These are phyloP conservation scores for Cheirogaleus medius DNA, from an alignment of 2,113 vertebrate species.

Conservation along the genomic window DNA sequence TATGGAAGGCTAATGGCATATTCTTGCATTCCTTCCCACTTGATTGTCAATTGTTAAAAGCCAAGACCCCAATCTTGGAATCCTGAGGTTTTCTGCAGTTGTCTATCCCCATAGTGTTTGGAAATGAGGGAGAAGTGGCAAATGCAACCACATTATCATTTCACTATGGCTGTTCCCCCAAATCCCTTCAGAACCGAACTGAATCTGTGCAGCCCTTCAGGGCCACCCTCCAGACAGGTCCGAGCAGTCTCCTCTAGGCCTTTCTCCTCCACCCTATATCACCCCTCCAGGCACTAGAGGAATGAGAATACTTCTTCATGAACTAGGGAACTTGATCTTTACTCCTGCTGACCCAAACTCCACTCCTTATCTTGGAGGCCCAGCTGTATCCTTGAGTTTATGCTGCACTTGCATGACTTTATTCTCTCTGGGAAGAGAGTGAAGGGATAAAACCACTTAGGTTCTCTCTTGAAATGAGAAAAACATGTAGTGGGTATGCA, in stretches of 20 bases:
- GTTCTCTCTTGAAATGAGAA: conserved; percentile 22
- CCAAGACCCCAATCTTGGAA: background rate
- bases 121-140: background rate
- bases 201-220: background rate
- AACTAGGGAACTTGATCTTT: background rate
- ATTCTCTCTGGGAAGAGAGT: background rate
- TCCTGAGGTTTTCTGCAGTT: background rate
- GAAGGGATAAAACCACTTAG: background rate
- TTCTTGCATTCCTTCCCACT: background rate
- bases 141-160: background rate
- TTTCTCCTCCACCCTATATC: background rate
- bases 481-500: background rate
- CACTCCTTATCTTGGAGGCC: conserved; percentile 41
- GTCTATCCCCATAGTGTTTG: background rate
- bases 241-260: background rate
- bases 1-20: background rate
- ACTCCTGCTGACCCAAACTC: background rate
- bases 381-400: conserved; percentile 45
- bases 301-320: background rate
- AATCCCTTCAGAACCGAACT: background rate
- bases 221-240: background rate
- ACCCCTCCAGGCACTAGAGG: background rate
- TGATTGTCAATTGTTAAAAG: background rate
- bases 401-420: conserved; percentile 33
- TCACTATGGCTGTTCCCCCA: background rate